A percentile compares a stretch with the other conserved stretches of the same genome.
Conservation (phyloP, 2,113 vertebrate genomes). For the Pygoscelis antarcticus region DNA sequence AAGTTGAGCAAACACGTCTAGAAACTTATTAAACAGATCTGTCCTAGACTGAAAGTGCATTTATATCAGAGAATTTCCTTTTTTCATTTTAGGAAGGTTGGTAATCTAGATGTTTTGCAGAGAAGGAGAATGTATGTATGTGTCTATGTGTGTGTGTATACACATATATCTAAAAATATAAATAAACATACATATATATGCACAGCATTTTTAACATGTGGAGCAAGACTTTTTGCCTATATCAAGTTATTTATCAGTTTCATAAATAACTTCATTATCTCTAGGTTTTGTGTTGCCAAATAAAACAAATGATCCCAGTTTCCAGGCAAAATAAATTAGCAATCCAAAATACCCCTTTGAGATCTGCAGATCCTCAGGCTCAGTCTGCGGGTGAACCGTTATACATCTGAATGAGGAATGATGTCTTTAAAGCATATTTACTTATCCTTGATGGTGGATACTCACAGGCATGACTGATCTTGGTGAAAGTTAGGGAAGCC, state of each 20-base stretch:
- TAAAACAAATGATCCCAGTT: not conserved
- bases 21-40: not conserved
- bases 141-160: not conserved
- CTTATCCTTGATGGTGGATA: not conserved
- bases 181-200: not conserved
- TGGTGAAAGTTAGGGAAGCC: not conserved
- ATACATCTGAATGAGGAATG: not conserved
- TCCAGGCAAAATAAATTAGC: not conserved
- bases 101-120: not conserved
- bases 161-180: not conserved
- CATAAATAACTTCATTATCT: not conserved
- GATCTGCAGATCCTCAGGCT: not conserved
- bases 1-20: not conserved
- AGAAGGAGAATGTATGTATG: not conserved
- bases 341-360: not conserved
- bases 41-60: not conserved
- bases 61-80: not conserved
- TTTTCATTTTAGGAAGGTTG: not conserved
- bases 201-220: not conserved
- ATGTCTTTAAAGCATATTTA: not conserved
- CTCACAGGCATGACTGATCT: not conserved
- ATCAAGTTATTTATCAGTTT: not conserved
- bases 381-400: not conserved
- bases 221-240: not conserved
- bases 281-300: not conserved